phyloP scores from a whole-genome alignment of 2,113 vertebrate genomes.

The Heterotis niloticus region DNA sequence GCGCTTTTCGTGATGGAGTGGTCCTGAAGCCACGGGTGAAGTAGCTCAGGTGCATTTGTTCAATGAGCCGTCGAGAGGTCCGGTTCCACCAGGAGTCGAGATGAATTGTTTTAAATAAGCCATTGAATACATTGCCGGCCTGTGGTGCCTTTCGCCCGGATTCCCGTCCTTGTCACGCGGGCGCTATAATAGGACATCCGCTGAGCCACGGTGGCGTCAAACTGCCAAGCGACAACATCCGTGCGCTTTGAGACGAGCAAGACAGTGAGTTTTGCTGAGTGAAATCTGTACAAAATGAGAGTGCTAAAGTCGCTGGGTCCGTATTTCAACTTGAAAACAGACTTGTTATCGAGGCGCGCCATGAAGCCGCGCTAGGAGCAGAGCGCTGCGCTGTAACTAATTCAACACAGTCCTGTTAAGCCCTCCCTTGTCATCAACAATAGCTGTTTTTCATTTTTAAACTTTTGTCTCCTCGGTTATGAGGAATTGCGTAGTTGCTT shows the following conservation, averaged over 20 bases:
- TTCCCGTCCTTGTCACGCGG: background rate
- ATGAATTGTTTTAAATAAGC: conserved; percentile 58
- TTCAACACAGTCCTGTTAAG: conserved; percentile 26
- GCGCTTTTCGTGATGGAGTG: conserved; percentile 48
- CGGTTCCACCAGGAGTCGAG: conserved; percentile 50
- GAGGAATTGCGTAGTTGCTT: conserved; percentile 39
- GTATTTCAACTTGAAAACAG: conserved; percentile 29
- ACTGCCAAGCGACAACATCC: background rate
- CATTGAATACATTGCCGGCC: conserved; percentile 45
- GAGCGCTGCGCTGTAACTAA: conserved; percentile 30
- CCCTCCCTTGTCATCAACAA: conserved; percentile 23
- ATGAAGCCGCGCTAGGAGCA: conserved; percentile 18
- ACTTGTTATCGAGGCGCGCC: background rate
- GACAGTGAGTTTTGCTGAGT: conserved; percentile 16
- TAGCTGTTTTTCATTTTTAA: conserved; percentile 38
- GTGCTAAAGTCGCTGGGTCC: conserved; percentile 23
- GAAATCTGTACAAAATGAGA: conserved; percentile 28
- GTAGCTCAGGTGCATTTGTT: conserved; percentile 55
- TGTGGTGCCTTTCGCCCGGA: conserved; percentile 25
- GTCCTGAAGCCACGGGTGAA: conserved; percentile 49
- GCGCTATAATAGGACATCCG: background rate
- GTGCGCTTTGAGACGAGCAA: background rate
- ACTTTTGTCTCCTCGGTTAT: conserved; percentile 37
- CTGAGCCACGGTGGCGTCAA: background rate
- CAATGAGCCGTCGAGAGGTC: conserved; percentile 63